Base-by-base conservation (phyloP, 2,113 vertebrate genomes). In the Heterocephalus glaber region DNA sequence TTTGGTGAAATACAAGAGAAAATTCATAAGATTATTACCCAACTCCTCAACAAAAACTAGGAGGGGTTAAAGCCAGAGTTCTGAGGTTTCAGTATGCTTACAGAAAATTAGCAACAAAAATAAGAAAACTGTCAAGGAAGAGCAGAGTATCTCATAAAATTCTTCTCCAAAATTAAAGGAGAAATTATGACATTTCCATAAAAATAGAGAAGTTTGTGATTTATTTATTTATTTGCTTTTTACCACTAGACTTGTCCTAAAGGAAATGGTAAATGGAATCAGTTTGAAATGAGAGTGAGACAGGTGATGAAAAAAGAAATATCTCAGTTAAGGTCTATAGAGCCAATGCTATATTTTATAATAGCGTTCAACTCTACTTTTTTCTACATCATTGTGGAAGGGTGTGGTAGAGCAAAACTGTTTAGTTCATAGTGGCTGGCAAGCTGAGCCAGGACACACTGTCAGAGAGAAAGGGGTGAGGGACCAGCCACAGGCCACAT, bases 401-500 rank as follows among this genome's bases (percentile, higher is more conserved):
- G 7, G 3, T 41, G 20, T 41, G 9, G n/a, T 24, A 24, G 19
- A 38, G 4, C 68, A 70, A 70, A 70, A 24, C n/a, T 22, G n/a
- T n/a, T 38, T 70, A 9, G 35, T 22, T 38, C n/a, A 38, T 20
- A 19, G 19, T 24, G n/a, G 19, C 68, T 70, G n/a, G 68, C 8
- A 70, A 22, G 1, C 68, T 41, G 68, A 17, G 19, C 20, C 20
- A 22, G n/a, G 68, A 38, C 22, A 70, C 68, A 24, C 20, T 24
- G n/a, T 41, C n/a, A 70, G 68, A 11, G 68, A 22, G 20, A 70
- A 41, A 22, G 3, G 8, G 9, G 20, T 2, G 1, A 41, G n/a
- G n/a, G 17, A 9, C n/a, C n/a, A 22, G n/a, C n/a, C 20, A 2
- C 8, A 41, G 9, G n/a, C n/a, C 20, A 2, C 8, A 41, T 24